phyloP scores from a whole-genome alignment of 1,140 invertebrate species.

The Hestina assimilis region DNA sequence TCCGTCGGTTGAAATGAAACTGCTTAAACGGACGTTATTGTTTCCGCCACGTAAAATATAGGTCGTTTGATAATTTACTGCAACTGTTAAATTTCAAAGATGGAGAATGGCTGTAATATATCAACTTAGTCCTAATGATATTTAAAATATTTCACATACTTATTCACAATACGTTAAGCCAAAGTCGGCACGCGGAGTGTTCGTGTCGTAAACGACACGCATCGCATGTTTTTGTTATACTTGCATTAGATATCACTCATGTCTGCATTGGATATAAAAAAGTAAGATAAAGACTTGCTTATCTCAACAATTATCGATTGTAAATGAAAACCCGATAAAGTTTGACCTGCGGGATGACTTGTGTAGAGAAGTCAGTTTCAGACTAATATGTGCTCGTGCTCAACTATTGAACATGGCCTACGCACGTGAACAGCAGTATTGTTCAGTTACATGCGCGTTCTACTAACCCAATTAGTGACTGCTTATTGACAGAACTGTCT shows the following conservation, averaged over 20 bases:
- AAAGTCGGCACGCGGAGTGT: conserved; percentile 38
- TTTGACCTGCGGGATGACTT: conserved; percentile 1
- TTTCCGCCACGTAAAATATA: conserved; percentile 16
- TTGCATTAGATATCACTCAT: conserved; percentile 35
- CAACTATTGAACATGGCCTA: neutral
- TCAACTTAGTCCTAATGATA: neutral
- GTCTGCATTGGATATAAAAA: neutral
- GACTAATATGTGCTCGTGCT: conserved; percentile 1
- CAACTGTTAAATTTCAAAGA: neutral
- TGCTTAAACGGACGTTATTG: conserved; percentile 8
- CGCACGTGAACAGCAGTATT: conserved; percentile 26
- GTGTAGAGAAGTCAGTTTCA: conserved; percentile 2
- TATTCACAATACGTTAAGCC: conserved; percentile 43
- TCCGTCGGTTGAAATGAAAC: conserved; percentile 14
- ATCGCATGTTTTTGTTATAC: conserved; percentile 31
- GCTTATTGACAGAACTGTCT: conserved; percentile 71
- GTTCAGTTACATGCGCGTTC: conserved; percentile 43
- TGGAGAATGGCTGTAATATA: neutral
- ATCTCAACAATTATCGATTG: conserved; percentile 11
- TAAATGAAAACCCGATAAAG: conserved; percentile 9
- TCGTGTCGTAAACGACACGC: conserved; percentile 36
- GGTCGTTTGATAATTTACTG: neutral
- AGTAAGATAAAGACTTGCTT: conserved; percentile 12
- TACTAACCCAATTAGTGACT: conserved; percentile 68
- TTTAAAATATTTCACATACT: conserved; percentile 14